Base-by-base conservation (phyloP, 2,113 vertebrate species). In the Centrocercus urophasianus region DNA sequence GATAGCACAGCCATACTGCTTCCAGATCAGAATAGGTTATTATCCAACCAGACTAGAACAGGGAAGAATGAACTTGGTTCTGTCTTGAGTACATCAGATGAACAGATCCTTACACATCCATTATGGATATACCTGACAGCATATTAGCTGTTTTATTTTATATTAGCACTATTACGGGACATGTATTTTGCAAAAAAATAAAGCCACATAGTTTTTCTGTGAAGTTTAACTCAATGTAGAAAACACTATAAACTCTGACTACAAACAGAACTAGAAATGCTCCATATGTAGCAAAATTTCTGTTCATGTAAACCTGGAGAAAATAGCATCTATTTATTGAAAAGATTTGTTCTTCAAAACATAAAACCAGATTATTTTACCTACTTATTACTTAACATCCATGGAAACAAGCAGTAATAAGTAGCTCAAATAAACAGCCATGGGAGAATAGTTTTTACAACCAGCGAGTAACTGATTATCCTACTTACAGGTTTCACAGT, bases 1-100 rank as follows among this genome's bases (percentile, higher is more conserved):
- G 0, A 0, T 8, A 83, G 65, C 5, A 47, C 7, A 69, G 34
- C 24, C 82, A 32, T 22, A 8, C 1, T 3, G 28, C 28, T 72
- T 69, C 67, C 63, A 85, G 28, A 42, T 72, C 65, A 84, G 42
- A 74, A 18, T 1, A 50, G 74, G 27, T 15, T 38, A 64, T 30
- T 74, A 45, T 8, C 32, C 43, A 43, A 7, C 14, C 42, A 64
- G 28, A 72, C 14, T 72, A 66, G 83, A 61, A 61, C 8, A 61
- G 34, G n/a, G 20, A 36, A 61, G 34, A 60, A 57, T n/a, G 30
- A 61, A 72, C 9, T 15, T 50, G 4, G 4, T 25, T n/a, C 40
- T 54, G 24, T 19, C 45, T 50, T 54, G 10, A 83, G 48, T 24
- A 47, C 1, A 11, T 16, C 50, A 7, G 11, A 50, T 1, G 42